Evolutionary conservation across 2,888 invertebrate genomes (phyloP).

Genomic region (Phoronis australis): DNA sequence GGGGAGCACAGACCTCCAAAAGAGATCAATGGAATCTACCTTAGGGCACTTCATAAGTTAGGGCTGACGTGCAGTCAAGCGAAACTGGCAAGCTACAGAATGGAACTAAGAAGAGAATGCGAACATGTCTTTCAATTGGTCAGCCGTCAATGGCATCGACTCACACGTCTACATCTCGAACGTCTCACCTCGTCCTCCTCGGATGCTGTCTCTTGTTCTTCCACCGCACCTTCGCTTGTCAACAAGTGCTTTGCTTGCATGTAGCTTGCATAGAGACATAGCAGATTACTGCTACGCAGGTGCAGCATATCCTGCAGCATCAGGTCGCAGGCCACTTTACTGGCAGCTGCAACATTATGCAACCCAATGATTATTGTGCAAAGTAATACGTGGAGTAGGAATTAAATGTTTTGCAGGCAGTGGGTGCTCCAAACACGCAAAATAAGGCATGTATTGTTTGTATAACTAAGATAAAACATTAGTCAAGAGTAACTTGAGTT

Average conservation of each 20-base stretch:
- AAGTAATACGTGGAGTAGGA: too few relatives aligned
- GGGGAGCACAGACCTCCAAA: too few relatives aligned
- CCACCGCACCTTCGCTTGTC: conserved; percentile 12
- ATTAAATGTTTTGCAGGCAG: too few relatives aligned
- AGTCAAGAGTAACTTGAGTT: too few relatives aligned
- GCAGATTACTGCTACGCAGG: conserved; percentile 64
- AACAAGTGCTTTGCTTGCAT: conserved; percentile 56
- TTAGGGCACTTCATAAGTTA: too few relatives aligned
- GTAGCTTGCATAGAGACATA: conserved; percentile 72
- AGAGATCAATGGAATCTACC: too few relatives aligned
- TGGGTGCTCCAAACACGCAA: too few relatives aligned
- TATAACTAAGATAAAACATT: too few relatives aligned
- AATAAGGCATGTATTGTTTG: too few relatives aligned
- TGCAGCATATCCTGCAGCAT: conserved; percentile 86
- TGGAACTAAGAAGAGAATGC: too few relatives aligned
- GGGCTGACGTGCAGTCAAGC: too few relatives aligned
- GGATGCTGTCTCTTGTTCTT: conserved; percentile 17
- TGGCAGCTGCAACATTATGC: conserved; percentile 58
- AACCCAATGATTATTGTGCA: neutral
- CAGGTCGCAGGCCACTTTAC: conserved; percentile 69
- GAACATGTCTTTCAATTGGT: conserved; percentile 4
- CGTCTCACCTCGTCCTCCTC: conserved; percentile 33
- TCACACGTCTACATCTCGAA: conserved; percentile 2
- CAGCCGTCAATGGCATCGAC: conserved; percentile 1
- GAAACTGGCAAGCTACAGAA: too few relatives aligned